Evolutionary conservation across 2,797 vertebrate genomes (phyloP), one percentile per base, ranked within the genome.

Genomic region (Poecilia gillii): DNA sequence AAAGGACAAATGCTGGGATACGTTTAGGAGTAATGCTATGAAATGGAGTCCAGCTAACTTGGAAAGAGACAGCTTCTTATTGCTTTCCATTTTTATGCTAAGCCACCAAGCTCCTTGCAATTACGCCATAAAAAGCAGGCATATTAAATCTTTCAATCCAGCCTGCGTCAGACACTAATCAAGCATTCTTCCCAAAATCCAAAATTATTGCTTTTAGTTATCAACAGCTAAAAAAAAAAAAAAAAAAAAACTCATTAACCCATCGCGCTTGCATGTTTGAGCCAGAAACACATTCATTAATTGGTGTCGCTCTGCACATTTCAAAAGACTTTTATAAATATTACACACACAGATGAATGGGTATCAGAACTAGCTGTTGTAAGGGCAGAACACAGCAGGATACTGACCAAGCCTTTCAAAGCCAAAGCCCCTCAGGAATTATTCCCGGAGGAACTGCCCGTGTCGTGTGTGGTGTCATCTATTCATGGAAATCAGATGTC

Each of bases 321-420:
- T 33, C 64, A 82, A 47, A 64, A 57, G 75, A 46, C 66, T 8
- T 62, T 75, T 66, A 53, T n/a, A 74, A 68, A 2, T 13, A 75
- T 80, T 76, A 31, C 74, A 78, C 77, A 78, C 71, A 76, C 2
- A 83, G 90, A 90, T 82, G 81, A 92, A 89, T 89, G 87, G 80
- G 72, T 28, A 80, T 68, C 81, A 83, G 64, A 77, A 75, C 76
- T 71, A 16, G 47, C 45, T 72, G 36, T 74, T 84, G 82, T 87
- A 80, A 87, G 89, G 89, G 86, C 80, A 91, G 83, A 82, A 76
- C 88, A 72, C 86, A 85, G 86, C 76, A 83, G 86, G 86, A 84
- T 72, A 66, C 78, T 81, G 71, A 77, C 84, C 81, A 74, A 36
- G 75, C 77, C 83, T 82, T 85, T 83, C 85, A 81, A 83, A 80